Base-by-base conservation (phyloP, 2,797 vertebrate genomes). In the Esox masquinongy region DNA sequence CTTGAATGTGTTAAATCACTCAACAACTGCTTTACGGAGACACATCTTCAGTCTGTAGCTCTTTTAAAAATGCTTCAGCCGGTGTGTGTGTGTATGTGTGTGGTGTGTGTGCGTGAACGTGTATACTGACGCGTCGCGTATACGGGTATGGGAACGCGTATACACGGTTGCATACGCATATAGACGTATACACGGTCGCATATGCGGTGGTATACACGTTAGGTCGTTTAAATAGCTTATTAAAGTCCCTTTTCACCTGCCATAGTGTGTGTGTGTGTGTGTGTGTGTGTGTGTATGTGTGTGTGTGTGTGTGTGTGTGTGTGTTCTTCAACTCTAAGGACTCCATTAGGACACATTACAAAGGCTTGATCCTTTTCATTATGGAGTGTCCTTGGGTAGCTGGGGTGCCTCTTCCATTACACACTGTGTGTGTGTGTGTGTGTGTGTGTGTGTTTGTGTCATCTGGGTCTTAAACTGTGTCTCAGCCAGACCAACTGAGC, bases 81-180 rank as follows among this genome's bases (percentile, higher is more conserved):
- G n/a, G 53, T 51, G 50, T 51, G 50, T 19, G 1, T 19, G 50
- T 51, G 50, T 51, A 4, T 39, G 39, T 43, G 50, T 84, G 83
- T 74, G 87, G 89, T 87, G 86, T 73, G 80, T 87, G 81, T 76
- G n/a, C n/a, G n/a, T n/a, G n/a, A n/a, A n/a, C n/a, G n/a, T n/a
- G n/a, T n/a, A n/a, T n/a, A n/a, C n/a, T n/a, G n/a, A n/a, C n/a
- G n/a, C n/a, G n/a, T n/a, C n/a, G n/a, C n/a, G n/a, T n/a, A n/a
- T n/a, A n/a, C n/a, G n/a, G n/a, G n/a, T n/a, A n/a, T n/a, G n/a
- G n/a, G n/a, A n/a, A n/a, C n/a, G n/a, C n/a, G n/a, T n/a, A n/a
- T n/a, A n/a, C n/a, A n/a, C n/a, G n/a, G n/a, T n/a, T n/a, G n/a
- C n/a, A n/a, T n/a, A n/a, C n/a, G n/a, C n/a, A n/a, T n/a, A n/a